Evolutionary conservation across 2,113 vertebrate species (phyloP).

Genomic region (Chloroceryle aenea): DNA sequence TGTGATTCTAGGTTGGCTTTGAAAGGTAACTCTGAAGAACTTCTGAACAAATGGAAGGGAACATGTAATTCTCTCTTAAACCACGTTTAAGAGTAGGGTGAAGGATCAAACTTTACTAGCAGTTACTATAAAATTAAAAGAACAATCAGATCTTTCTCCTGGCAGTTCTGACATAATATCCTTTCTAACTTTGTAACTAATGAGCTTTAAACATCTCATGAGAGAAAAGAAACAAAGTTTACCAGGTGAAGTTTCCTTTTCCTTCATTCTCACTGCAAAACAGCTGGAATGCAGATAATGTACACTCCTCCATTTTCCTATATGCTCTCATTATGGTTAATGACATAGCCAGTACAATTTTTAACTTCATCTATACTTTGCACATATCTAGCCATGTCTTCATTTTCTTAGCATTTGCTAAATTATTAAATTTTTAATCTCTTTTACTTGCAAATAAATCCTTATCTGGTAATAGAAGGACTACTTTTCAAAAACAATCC

Average conservation of each 20-base stretch:
- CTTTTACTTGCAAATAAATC: neutral
- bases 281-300: neutral
- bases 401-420: neutral
- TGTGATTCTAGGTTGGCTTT: neutral
- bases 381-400: neutral
- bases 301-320: neutral
- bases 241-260: neutral
- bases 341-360: neutral
- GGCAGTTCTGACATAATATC: neutral
- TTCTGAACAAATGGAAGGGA: neutral
- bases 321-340: neutral
- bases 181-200: neutral
- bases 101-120: neutral
- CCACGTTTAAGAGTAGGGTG: neutral
- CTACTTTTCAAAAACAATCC: neutral
- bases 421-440: neutral
- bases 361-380: neutral
- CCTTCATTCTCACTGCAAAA: neutral
- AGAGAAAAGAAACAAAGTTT: neutral
- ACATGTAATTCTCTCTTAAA: neutral
- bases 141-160: neutral
- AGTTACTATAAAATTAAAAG: constrained; percentile 18
- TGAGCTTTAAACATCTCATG: neutral
- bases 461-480: neutral
- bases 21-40: neutral